Base-by-base conservation (phyloP, 30 jellyfish, hydroid and myxozoan genomes). In the Hydra vulgaris region DNA sequence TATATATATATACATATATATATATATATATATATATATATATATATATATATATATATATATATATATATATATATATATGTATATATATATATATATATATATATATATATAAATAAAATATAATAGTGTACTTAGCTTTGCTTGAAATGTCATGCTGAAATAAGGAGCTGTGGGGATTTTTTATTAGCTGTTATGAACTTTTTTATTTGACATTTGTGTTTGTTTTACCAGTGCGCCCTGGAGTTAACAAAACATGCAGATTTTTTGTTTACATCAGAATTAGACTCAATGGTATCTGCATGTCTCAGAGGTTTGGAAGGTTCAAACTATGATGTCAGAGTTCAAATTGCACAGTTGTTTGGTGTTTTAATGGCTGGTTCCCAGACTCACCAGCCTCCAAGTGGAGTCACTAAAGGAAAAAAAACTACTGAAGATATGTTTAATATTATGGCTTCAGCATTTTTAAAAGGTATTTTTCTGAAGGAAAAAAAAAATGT, bases 271-370 rank as follows among this genome's bases (percentile, higher is more conserved):
- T 92, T 83, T 80, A 92, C 98, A 72, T 77, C 95, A 1, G 98
- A 92, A 66, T 88, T 92, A 17, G 98, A 92, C 72, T 54, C 85
- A 17, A 80, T 92, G 95, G 98, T 95, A 0, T 92, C 98, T 15
- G 79, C 89, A 23, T 83, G 95, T 54, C 81, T 92, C 8, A 80
- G 74, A 53, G 98, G 95, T 0, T 71, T 92, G 71, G 98, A 92
- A 53, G 96, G 96, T 53, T 92, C 98, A 0, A 92, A 92, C 74
- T 92, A 92, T 84, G 98, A 92, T 74, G 98, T 92, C 52, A 74
- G 98, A 68, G 90, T 92, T 23, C 94, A 95, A 67, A 82, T 87
- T 23, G 96, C 98, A 15, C 96, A 92, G 72, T 81, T 92, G 81
- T 89, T 92, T n/a, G 98, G 98, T 12, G 66, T 83, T 26, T 74